These are phyloP conservation scores for Amphiprion ocellaris DNA, from an alignment of 2,113 vertebrate species.

Conservation along the genomic window DNA sequence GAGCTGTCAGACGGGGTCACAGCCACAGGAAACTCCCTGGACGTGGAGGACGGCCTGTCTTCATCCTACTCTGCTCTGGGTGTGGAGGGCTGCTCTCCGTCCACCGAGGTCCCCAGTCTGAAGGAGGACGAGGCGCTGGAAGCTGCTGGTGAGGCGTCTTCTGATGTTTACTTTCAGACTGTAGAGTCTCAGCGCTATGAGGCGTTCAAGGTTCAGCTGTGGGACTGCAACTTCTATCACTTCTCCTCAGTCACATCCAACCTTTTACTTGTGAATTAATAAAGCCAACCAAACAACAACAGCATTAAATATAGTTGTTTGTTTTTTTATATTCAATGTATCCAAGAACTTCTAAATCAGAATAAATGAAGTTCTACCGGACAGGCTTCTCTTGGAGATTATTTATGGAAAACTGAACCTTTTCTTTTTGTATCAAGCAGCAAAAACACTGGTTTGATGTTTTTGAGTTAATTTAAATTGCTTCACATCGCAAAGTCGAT, in stretches of 20 bases:
- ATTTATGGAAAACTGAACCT: too few species aligned
- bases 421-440: too few species aligned
- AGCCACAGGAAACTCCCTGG: conserved; percentile 54
- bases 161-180: background rate
- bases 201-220: background rate
- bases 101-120: conserved; percentile 23
- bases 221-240: background rate
- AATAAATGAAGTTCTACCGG: too few species aligned
- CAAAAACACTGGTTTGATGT: too few species aligned
- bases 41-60: conserved; percentile 70
- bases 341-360: too few species aligned
- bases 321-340: too few species aligned
- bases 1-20: conserved; percentile 72
- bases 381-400: too few species aligned
- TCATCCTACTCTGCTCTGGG: conserved; percentile 63
- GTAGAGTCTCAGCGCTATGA: background rate
- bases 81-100: conserved; percentile 31
- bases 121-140: conserved; percentile 28
- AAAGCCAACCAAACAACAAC: too few species aligned
- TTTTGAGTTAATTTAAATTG: too few species aligned
- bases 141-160: conserved; percentile 37
- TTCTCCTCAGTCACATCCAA: background rate
- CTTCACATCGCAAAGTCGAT: too few species aligned
- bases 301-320: too few species aligned
- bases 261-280: too few species aligned